Evolutionary conservation across 2,888 invertebrate genomes (phyloP), one percentile per base, ranked within the genome.

Genomic region (Cheiracanthium punctorium): DNA sequence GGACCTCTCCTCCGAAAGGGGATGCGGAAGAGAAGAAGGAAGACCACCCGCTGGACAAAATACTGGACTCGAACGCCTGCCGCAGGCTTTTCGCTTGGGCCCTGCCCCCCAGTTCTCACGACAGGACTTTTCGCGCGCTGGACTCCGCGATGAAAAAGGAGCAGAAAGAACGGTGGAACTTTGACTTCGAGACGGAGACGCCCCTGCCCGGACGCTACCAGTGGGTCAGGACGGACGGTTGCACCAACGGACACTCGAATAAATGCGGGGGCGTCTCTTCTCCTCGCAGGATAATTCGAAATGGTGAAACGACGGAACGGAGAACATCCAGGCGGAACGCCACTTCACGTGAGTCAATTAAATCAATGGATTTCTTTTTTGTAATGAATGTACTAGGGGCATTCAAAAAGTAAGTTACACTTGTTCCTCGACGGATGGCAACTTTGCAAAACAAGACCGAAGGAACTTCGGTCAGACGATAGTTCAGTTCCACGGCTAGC

Each of bases 131-230:
- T 24, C 70, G 69, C 32, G 65, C 48, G 2, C 20, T 30, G 0
- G 75, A 75, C 32, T 17, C 24, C 17, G 80, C 80, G 28, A 32
- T 71, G 20, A 52, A 29, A 29, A 64, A 75, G n/a, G 75, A 80
- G 29, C 85, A 86, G 20, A 74, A 24, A 48, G 65, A 37, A 12
- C 64, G 87, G 17, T 89, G 88, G 88, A 89, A 89, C 80, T 89
- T 89, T 67, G 88, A 89, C 74, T 89, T 89, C 28, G 58, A 80
- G 37, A 86, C 80, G 2, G 88, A 89, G 28, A 88, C 86, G 43
- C 88, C 88, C 32, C 48, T 88, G 33, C 76, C 82, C 48, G 88
- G 88, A 52, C 88, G 88, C 24, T 89, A 80, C 52, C 86, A 88
- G n/a, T 90, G 88, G 89, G 41, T 74, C 20, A 43, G 80, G 24